Percentiles rank a stretch among this genome's conserved stretches.
Conservation (phyloP, 2,888 invertebrate species). For the Cephus runcator region DNA sequence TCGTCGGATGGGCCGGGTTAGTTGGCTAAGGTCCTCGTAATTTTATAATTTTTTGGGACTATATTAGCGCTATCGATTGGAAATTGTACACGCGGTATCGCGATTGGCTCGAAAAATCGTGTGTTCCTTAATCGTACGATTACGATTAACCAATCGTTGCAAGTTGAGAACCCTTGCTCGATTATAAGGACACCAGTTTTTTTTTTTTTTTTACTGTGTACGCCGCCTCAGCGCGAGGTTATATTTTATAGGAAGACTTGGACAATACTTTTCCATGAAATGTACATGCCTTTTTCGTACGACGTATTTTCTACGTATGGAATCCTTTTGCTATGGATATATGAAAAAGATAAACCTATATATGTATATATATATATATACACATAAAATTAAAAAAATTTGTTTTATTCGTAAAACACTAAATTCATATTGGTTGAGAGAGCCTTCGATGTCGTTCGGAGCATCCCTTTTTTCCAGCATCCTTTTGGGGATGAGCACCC, state of each 20-base stretch:
- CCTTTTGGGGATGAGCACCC: conserved; percentile 7
- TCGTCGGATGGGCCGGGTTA: neutral
- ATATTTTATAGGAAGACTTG: conserved; percentile 23
- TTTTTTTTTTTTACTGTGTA: neutral
- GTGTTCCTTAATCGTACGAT: neutral
- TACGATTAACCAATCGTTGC: neutral
- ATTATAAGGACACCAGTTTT: neutral
- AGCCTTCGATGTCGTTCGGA: neutral
- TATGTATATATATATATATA: conserved; percentile 1
- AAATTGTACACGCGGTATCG: neutral
- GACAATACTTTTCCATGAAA: conserved; percentile 22
- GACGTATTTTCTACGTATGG: neutral
- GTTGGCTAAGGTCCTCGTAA: neutral
- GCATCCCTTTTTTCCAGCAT: neutral
- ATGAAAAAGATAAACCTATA: neutral
- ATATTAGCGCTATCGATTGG: neutral
- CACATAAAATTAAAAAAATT: neutral
- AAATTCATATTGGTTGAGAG: neutral
- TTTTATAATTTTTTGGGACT: neutral
- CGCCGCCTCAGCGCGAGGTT: neutral
- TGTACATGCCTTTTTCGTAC: conserved; percentile 7
- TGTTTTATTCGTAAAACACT: neutral
- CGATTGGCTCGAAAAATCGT: neutral
- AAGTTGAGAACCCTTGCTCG: neutral
- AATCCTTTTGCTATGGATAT: conserved; percentile 7